Evolutionary conservation across 1,140 invertebrate species (phyloP).

Genomic region (Drosophila pectinifera): DNA sequence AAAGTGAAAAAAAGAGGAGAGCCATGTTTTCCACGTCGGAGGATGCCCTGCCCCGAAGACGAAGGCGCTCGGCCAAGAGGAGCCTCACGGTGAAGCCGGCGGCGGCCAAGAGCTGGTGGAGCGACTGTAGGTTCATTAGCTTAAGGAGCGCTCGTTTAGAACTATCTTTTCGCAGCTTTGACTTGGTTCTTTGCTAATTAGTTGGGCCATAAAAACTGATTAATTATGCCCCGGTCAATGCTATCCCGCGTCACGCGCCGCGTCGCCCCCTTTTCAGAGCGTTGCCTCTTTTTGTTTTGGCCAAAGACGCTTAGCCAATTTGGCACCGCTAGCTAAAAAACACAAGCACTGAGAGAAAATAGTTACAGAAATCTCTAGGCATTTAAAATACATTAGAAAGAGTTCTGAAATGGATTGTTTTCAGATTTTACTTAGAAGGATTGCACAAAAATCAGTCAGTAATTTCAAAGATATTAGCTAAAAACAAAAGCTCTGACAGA

Average conservation of each 20-base stretch:
- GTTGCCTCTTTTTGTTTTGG: conserved; percentile 39
- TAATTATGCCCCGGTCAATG: conserved; percentile 77
- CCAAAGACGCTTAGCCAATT: conserved; percentile 51
- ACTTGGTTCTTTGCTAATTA: conserved; percentile 58
- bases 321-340: conserved; percentile 48
- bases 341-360: conserved; percentile 22
- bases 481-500: too few species aligned
- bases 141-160: conserved; percentile 24
- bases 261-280: conserved; percentile 6
- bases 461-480: too few species aligned
- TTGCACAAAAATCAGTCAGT: too few species aligned
- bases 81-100: conserved; percentile 54
- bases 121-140: conserved; percentile 72
- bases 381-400: not conserved
- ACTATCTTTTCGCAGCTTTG: conserved; percentile 19
- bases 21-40: conserved; percentile 65
- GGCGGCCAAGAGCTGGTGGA: conserved; percentile 65
- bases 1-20: conserved; percentile 2
- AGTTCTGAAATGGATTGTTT: not conserved
- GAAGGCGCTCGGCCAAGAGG: conserved; percentile 37
- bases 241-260: conserved; percentile 56
- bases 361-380: conserved; percentile 7
- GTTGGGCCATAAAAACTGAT: conserved; percentile 70
- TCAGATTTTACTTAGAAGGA: too few species aligned
- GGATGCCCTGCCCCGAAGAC: conserved; percentile 54